Evolutionary conservation across 92 coral and sea anemone species (phyloP).

Genomic region (Palythoa grandiflora): DNA sequence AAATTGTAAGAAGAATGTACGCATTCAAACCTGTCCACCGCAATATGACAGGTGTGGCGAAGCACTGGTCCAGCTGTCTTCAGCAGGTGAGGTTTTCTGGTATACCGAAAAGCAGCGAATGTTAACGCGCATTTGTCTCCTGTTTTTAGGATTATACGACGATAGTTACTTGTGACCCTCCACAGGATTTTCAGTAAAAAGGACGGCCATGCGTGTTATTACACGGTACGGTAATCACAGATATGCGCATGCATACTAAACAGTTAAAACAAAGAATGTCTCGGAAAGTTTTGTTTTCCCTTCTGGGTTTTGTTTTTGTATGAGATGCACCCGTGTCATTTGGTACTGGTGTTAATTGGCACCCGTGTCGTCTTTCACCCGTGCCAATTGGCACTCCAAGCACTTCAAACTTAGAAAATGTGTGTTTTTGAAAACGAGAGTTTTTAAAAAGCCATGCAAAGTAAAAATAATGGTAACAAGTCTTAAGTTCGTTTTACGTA

Average conservation of each 20-base stretch:
- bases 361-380: neutral
- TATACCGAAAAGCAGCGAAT: no score
- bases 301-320: neutral
- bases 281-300: neutral
- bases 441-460: neutral
- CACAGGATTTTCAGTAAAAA: no score
- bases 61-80: no score
- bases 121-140: no score
- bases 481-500: neutral
- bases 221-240: neutral
- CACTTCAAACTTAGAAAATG: neutral
- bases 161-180: no score
- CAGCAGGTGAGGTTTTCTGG: no score
- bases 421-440: neutral
- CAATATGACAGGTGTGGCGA: no score
- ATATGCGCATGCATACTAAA: neutral
- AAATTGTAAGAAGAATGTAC: no score
- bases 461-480: neutral
- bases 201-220: neutral
- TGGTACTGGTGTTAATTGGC: neutral
- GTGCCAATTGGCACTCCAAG: neutral
- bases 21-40: no score
- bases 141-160: no score
- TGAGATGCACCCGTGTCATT: neutral
- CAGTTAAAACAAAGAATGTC: conserved; percentile 13